A percentile compares a stretch with the other conserved stretches of the same genome.
Conservation (phyloP, 2,113 vertebrate genomes). For the Ctenomys sociabilis region DNA sequence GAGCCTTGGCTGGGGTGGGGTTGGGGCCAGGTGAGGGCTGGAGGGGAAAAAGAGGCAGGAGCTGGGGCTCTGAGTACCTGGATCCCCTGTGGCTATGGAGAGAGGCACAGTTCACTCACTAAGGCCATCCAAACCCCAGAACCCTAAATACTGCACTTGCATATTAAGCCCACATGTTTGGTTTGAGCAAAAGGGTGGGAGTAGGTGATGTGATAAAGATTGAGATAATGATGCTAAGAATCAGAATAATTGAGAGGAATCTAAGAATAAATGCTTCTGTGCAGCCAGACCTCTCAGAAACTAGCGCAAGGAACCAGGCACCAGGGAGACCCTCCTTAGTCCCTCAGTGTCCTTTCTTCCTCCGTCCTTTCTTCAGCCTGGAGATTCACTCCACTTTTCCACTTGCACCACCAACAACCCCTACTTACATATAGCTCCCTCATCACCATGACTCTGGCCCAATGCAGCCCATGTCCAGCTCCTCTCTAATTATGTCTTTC, state of each 20-base stretch:
- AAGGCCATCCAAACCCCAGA: background rate
- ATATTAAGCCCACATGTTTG: background rate
- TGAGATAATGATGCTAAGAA: background rate
- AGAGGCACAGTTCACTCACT: background rate
- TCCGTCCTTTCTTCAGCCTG: background rate
- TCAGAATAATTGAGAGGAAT: background rate
- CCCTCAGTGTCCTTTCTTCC: background rate
- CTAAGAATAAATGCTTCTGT: background rate
- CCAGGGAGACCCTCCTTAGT: too few relatives aligned
- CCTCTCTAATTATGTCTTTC: background rate
- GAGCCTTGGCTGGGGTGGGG: background rate
- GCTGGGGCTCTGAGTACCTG: background rate
- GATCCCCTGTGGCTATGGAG: background rate
- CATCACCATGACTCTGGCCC: background rate
- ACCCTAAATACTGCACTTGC: accelerated
- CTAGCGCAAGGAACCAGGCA: background rate
- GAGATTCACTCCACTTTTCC: background rate
- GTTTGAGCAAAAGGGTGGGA: background rate
- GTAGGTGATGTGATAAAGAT: background rate
- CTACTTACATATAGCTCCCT: accelerated
- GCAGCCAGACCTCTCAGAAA: background rate
- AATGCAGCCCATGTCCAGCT: background rate
- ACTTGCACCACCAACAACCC: accelerated
- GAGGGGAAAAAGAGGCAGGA: background rate
- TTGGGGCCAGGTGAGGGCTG: background rate